A percentile compares a stretch with the other conserved stretches of the same genome.
Conservation (phyloP, 2,888 invertebrate genomes). For the Drosophila seclusa region DNA sequence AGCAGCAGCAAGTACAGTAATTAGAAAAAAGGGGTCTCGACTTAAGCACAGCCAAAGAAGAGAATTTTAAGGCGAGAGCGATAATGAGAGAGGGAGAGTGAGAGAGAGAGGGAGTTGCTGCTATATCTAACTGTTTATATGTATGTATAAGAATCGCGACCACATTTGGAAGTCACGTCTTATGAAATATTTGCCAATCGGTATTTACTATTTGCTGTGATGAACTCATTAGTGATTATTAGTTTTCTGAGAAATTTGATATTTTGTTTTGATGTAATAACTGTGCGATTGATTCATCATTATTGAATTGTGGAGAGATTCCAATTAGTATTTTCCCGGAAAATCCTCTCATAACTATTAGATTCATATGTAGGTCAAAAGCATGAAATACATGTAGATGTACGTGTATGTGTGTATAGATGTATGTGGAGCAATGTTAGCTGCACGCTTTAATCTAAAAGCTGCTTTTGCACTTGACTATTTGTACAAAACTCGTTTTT, state of each 20-base stretch:
- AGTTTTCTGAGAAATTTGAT: conserved; percentile 1
- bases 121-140: not conserved
- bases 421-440: not conserved
- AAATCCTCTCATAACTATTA: not conserved
- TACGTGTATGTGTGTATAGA: not conserved
- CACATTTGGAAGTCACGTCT: conserved; percentile 29
- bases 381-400: not conserved
- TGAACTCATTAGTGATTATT: not conserved
- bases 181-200: conserved; percentile 15
- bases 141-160: not conserved
- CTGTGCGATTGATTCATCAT: not conserved
- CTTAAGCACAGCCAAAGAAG: conserved; percentile 18
- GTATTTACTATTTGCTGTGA: conserved; percentile 3
- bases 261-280: not conserved
- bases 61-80: not conserved
- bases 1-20: not conserved
- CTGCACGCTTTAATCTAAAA: not conserved
- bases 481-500: not conserved
- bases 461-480: conserved; percentile 2
- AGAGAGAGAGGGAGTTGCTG: not conserved
- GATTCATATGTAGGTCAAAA: not conserved
- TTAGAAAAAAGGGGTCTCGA: conserved; percentile 66
- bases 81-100: not conserved
- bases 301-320: not conserved
- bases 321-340: not conserved